These are phyloP conservation scores for Cirrhinus molitorella DNA, from an alignment of 2,797 vertebrate species.

Conservation along the genomic window DNA sequence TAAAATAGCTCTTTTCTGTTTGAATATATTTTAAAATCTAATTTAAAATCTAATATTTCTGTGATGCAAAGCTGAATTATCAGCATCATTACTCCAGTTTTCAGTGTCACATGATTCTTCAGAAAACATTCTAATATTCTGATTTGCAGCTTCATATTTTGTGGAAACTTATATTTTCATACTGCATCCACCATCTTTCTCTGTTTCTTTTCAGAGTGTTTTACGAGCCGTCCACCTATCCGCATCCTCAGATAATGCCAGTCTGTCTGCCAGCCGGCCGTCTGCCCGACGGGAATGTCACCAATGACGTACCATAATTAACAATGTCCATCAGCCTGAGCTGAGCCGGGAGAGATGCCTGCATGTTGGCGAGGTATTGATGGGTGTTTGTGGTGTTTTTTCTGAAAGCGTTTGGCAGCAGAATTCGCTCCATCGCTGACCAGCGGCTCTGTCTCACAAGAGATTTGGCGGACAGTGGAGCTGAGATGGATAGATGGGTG, in stretches of 20 bases:
- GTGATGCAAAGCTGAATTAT: background rate
- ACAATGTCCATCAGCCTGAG: constrained; percentile 31
- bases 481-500: background rate
- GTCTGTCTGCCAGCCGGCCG: background rate
- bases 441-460: background rate
- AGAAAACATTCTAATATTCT: background rate
- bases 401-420: background rate
- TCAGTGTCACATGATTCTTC: too few species aligned
- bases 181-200: background rate
- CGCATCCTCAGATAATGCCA: background rate
- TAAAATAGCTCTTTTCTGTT: background rate
- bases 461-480: background rate
- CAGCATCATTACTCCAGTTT: background rate
- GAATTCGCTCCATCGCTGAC: background rate
- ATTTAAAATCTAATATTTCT: background rate
- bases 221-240: background rate
- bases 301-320: constrained; percentile 22
- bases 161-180: background rate
- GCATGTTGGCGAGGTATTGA: background rate
- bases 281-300: constrained; percentile 34
- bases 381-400: background rate
- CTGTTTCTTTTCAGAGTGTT: background rate
- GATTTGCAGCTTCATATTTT: background rate
- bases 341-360: background rate
- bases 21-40: background rate